Evolutionary conservation across 2,113 vertebrate genomes (phyloP), one percentile per base, ranked within the genome.

Genomic region (Poicephalus gulielmi): DNA sequence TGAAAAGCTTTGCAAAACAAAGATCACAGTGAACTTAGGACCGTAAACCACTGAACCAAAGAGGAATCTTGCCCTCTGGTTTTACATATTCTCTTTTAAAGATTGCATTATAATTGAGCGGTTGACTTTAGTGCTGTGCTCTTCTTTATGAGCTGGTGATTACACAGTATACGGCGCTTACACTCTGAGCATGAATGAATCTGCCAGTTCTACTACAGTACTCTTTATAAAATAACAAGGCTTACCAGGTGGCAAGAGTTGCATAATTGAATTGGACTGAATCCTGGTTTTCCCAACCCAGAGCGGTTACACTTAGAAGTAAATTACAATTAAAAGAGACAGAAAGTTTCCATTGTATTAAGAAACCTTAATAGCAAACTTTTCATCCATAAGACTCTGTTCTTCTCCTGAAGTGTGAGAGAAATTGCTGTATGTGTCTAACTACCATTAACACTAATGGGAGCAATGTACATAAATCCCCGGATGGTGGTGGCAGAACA

Each of bases 151-250:
- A 96, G 94, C 88, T 22, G 46, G 86, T 96, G 91, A 90, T 96
- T 94, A 93, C 95, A 92, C 82, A 92, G 89, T 91, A 52, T 90
- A 96, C n/a, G 17, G 84, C 13, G 52, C 92, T 94, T 95, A 85
- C 23, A 9, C 86, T 89, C 86, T 62, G 84, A 96, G 94, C 93
- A 90, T 96, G 94, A 96, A 97, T 95, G 93, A 97, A 96, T 94
- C 94, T 95, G 94, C 94, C 95, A 91, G 91, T 97, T 95, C 96
- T 97, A 94, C 96, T 96, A 95, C 86, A 93, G 88, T 96, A 96
- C 92, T 96, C 96, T 96, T 94, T 96, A 97, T 96, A 97, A 96
- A 97, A 97, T 96, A 96, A 97, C 95, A 95, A 95, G 86, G 88
- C 95, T 94, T 96, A 96, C 93, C 94, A 95, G 96, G 96, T 95